A percentile compares a stretch with the other conserved stretches of the same genome.
Evolutionary conservation across 2,888 invertebrate species (phyloP).

Genomic region (Synanthedon andrenaeformis): DNA sequence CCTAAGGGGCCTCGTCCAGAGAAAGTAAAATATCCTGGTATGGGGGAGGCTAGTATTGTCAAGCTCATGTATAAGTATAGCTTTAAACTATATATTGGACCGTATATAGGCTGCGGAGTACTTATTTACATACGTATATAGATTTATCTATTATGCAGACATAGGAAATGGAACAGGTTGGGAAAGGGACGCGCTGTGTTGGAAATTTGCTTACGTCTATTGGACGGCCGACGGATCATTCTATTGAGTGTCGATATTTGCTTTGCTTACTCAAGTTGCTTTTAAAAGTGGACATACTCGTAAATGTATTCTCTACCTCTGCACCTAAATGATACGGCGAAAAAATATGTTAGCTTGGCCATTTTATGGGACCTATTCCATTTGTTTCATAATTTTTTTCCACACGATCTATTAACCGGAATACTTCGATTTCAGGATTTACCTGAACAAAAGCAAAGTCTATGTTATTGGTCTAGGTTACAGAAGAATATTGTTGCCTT

Average conservation of each 20-base stretch:
- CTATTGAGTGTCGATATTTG: neutral
- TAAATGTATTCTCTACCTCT: neutral
- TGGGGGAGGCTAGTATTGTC: conserved; percentile 69
- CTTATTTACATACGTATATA: conserved; percentile 67
- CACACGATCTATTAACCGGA: too few relatives aligned
- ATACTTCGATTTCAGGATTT: too few relatives aligned
- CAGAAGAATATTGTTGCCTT: too few relatives aligned
- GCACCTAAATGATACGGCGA: too few relatives aligned
- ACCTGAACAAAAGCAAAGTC: too few relatives aligned
- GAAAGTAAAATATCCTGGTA: conserved; percentile 69
- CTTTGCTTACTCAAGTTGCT: neutral
- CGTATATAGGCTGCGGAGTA: conserved; percentile 49
- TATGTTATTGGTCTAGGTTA: too few relatives aligned
- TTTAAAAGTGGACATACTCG: neutral
- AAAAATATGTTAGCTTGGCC: too few relatives aligned
- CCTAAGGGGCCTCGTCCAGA: conserved; percentile 66
- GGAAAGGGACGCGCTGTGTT: conserved; percentile 32
- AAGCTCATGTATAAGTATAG: conserved; percentile 65
- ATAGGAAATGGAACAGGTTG: conserved; percentile 61
- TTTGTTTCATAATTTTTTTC: too few relatives aligned
- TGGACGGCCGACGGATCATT: conserved; percentile 5
- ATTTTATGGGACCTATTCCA: too few relatives aligned
- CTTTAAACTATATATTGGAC: conserved; percentile 66
- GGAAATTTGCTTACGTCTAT: conserved; percentile 45
- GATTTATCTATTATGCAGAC: conserved; percentile 67